Base-by-base conservation (phyloP, 2,888 invertebrate genomes). In the Ceriagrion tenellum region DNA sequence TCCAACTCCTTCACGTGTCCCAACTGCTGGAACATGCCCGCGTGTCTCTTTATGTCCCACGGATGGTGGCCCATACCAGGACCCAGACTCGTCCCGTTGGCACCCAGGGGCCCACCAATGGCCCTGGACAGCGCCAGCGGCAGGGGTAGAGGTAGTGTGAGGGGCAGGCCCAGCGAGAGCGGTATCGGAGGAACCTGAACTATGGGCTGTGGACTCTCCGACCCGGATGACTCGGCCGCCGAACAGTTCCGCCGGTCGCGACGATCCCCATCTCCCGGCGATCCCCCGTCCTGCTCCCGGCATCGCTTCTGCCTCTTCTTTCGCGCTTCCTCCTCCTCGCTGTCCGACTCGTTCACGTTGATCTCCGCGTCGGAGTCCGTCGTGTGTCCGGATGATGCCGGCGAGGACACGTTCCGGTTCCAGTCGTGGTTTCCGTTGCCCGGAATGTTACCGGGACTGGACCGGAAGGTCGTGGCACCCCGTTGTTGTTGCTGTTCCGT, bases 331-430 rank as follows among this genome's bases (percentile, higher is more conserved):
- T 95, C 95, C 47, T 96, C 96, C 89, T 97, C 97, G 96, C 98
- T 98, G 95, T 98, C 98, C 96, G 98, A 98, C 96, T 98, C 98
- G 96, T 99, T 98, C 18, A 99, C 98, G 97, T 98, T 98, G 96
- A 99, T 99, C 97, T 99, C 99, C 96, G 98, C 98, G 96, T 98
- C 98, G 40, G 98, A 97, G 96, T 98, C 98, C 40, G 69, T 47
- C 35, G 81, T 30, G 81, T 30, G 35, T 16, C 30, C 30, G 16
- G 93, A 63, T 2, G 69, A 63, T 8, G 47, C 40, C 26, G 93
- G 69, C 26, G 93, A 93, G 40, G 91, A 30, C 4, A 56, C 91
- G 63, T 91, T 59, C 81, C 81, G 81, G 59, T 20, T 59, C 59
- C 59, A 20, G 59, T 59, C 59, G 2, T 59, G 10, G 47, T 47